phyloP scores from a whole-genome alignment of 2,113 vertebrate species.

The Malaclemys terrapin region DNA sequence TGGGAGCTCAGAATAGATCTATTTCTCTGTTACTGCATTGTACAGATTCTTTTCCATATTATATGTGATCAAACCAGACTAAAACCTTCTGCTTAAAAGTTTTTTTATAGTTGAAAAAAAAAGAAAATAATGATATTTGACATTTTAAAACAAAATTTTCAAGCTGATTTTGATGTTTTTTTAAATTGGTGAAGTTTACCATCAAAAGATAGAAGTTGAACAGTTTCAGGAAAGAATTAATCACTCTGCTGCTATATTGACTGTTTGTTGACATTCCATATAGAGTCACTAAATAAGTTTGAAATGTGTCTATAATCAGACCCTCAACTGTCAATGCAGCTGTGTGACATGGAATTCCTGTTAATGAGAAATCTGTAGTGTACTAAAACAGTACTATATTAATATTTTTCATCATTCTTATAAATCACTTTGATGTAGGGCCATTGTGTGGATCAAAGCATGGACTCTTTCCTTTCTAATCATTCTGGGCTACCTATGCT shows the following conservation, averaged over 20 bases:
- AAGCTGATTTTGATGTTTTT: neutral
- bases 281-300: constrained; percentile 17
- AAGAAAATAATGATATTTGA: neutral
- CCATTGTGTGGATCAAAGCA: neutral
- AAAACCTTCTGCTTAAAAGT: neutral
- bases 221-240: neutral
- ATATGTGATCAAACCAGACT: neutral
- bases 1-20: neutral
- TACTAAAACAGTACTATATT: neutral
- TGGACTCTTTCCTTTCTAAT: neutral
- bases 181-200: neutral
- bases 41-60: neutral
- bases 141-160: neutral
- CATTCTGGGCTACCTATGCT: neutral
- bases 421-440: neutral
- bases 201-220: constrained; percentile 10
- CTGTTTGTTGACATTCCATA: neutral
- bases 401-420: neutral
- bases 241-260: neutral
- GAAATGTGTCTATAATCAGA: neutral
- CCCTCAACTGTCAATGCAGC: neutral
- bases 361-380: neutral
- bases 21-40: neutral
- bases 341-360: neutral
- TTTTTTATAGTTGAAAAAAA: neutral